These are phyloP conservation scores for Sympetrum striolatum DNA, from an alignment of 2,888 invertebrate species.

Conservation along the genomic window DNA sequence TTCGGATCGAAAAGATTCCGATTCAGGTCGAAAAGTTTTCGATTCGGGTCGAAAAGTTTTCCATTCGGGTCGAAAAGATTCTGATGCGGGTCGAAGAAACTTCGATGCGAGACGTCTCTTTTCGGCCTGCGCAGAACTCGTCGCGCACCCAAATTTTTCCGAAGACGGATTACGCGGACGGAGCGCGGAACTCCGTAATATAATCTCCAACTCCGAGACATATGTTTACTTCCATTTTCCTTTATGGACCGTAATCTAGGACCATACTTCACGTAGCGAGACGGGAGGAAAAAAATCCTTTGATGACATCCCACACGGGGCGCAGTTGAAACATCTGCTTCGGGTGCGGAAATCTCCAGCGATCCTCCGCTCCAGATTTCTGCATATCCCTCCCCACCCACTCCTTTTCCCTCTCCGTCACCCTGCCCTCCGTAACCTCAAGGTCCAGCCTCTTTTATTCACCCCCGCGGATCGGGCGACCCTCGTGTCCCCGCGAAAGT, in stretches of 20 bases:
- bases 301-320: neutral
- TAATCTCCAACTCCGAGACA: neutral
- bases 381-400: neutral
- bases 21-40: no score
- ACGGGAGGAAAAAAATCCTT: neutral
- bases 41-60: no score
- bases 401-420: neutral
- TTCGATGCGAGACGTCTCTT: no score
- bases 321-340: neutral
- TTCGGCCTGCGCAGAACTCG: no score
- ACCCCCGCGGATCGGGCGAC: no score
- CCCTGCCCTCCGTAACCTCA: neutral
- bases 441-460: no score
- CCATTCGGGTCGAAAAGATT: no score
- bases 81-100: no score
- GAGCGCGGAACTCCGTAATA: neutral
- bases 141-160: neutral
- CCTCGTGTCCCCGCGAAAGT: neutral
- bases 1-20: no score
- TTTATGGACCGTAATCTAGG: neutral
- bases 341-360: neutral
- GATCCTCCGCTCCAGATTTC: neutral
- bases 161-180: neutral
- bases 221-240: neutral
- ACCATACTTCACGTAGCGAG: neutral